Conservation (phyloP, 2,888 invertebrate species). For the Desoria tigrina region DNA sequence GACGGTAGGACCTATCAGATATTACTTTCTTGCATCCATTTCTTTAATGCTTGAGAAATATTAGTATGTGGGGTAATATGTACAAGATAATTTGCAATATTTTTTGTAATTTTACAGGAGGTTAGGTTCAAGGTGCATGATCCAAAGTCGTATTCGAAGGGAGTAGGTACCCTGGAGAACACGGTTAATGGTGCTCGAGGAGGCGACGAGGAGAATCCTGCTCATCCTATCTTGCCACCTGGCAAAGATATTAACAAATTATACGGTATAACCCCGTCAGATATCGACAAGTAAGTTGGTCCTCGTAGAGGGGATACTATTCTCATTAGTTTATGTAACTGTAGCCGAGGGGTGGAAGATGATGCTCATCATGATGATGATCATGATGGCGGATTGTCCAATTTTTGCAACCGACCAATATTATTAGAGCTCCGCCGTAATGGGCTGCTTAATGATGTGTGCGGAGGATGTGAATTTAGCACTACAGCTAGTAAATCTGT, state of each 20-base stretch:
- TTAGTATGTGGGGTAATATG: not conserved
- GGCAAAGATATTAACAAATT: constrained; percentile 88
- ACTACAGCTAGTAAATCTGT: no score
- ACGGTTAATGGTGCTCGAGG: constrained; percentile 76
- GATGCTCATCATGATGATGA: no score
- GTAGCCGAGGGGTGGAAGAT: no score
- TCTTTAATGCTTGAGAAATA: no score
- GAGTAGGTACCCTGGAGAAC: constrained; percentile 80
- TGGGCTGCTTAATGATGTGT: no score
- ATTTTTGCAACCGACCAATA: not conserved
- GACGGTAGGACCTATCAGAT: constrained; percentile 53
- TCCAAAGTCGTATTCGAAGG: constrained; percentile 90
- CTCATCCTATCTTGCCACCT: constrained; percentile 70
- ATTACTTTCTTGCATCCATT: not conserved
- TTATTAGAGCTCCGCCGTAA: no score
- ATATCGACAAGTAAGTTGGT: constrained; percentile 79
- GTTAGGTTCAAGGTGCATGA: constrained; percentile 93
- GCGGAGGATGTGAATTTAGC: not conserved
- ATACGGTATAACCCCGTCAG: constrained; percentile 79
- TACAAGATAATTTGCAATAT: not conserved
- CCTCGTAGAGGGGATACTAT: constrained; percentile 1
- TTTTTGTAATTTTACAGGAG: no score
- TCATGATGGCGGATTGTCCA: no score
- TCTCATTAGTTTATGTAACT: not conserved
- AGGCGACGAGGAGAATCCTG: constrained; percentile 63